Base-by-base conservation (phyloP, 2,888 invertebrate species). In the Eupelmus urozonus region DNA sequence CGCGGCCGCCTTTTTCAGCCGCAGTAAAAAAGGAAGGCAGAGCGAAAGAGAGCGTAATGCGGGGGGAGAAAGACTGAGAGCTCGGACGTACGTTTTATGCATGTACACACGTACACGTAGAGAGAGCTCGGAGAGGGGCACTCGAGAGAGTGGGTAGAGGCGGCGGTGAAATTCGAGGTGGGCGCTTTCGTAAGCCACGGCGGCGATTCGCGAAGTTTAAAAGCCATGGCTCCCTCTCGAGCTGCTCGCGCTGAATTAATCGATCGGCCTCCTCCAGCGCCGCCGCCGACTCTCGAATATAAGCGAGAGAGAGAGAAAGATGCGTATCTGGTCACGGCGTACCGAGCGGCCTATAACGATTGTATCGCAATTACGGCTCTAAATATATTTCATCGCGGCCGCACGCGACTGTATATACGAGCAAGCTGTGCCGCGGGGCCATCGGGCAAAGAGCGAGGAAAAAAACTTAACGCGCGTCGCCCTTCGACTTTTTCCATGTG, bases 301-400 rank as follows among this genome's bases (percentile, higher is more conserved):
- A 65, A 65, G 70, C 65, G 70, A 82, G 81, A 84, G 86, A 85
- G 59, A 65, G 70, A 59, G 70, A 82, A 81, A 84, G 86, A 85
- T 84, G 84, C 83, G 84, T 85, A 86, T 87, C 86, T 85, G 84
- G 85, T 85, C 86, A 86, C 86, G 86, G 85, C n/a, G n/a, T n/a
- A n/a, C n/a, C n/a, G n/a, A n/a, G n/a, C 85, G 85, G 83, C 82
- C 81, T 83, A 81, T 83, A 70, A 62, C 84, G 87, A 87, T 88
- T 87, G 84, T 86, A 87, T 88, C 87, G 86, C 86, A 87, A 88
- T 88, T 87, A 87, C 85, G 83, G 84, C 84, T 86, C 86, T 86
- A 87, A 88, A 87, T 86, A 87, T 88, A 87, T 86, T 86, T 86
- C 85, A 85, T 86, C 84, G 83, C 83, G n/a, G n/a, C n/a, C n/a